Evolutionary conservation across 2,888 invertebrate species (phyloP), one percentile per base, ranked within the genome.

Genomic region (Lymantria monacha): DNA sequence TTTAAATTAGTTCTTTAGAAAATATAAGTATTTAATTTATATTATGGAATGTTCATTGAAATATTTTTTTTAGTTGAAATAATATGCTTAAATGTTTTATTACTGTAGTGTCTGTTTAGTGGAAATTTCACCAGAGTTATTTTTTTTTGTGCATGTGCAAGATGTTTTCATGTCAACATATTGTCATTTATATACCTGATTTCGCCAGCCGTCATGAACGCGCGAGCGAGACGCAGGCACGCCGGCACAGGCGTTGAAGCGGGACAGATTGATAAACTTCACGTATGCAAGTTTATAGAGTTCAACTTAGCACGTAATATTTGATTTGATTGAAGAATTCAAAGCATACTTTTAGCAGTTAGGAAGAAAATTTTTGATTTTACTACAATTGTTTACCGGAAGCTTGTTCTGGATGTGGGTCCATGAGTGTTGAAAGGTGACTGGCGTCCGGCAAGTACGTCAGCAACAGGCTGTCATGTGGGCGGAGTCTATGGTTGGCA

Each of bases 381-480:
- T 63, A 59, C 42, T 33, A 51, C 57, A 44, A 52, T 38, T 30
- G 45, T 65, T 55, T 55, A 63, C 53, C 52, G 51, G 44, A 70
- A 69, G 71, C 54, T 63, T 63, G 59, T 69, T 72, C 73, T 68
- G 77, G 70, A 76, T 74, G 80, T 80, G 68, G 76, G 74, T 82
- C 67, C 53, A 59, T 67, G 67, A 64, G 48, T 61, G 67, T 61
- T 59, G 56, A 63, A 63, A 69, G 69, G 66, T 78, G 75, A 91
- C 90, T 90, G 88, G 82, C 86, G 85, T 71, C 61, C 76, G 81
- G 71, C 72, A 59, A 63, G 49, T 63, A 61, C 76, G 78, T 72
- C 76, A 88, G 86, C 91, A 90, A 91, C 91, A 91, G 92, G 91
- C 90, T 82, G 84, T 72, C 69, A 63, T 41, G 59, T 66, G 77